These are phyloP conservation scores for Idaea biselata DNA, from an alignment of 2,888 invertebrate genomes.

Conservation along the genomic window DNA sequence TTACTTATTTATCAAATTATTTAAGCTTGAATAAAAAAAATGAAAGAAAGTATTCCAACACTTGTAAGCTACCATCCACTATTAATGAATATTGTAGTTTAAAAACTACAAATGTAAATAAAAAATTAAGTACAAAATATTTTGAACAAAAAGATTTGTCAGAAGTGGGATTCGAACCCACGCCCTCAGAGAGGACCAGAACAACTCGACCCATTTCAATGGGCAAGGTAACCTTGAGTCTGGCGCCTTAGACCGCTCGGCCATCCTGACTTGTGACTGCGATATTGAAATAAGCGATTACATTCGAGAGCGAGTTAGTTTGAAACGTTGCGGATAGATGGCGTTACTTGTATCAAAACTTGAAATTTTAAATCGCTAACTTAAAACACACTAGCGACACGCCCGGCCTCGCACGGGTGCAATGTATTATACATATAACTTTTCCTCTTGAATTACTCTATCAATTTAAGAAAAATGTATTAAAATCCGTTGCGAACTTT, in stretches of 20 bases:
- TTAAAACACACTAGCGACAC: no score
- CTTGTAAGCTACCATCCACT: no score
- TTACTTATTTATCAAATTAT: no score
- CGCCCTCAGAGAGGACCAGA: conserved; percentile 90
- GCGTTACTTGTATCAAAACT: conserved; percentile 29
- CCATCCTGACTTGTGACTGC: conserved; percentile 84
- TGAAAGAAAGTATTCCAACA: no score
- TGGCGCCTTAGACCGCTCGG: conserved; percentile 94
- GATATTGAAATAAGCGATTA: conserved; percentile 39
- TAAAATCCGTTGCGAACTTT: no score
- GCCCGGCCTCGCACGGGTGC: no score
- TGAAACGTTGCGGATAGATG: conserved; percentile 36
- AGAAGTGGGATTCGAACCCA: conserved; percentile 92
- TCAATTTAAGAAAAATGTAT: no score
- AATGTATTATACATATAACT: no score
- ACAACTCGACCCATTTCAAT: conserved; percentile 84
- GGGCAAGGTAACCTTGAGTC: conserved; percentile 76
- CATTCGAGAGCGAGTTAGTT: conserved; percentile 23
- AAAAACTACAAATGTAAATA: conserved; percentile 4
- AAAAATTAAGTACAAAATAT: conserved; percentile 20
- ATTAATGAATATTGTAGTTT: no score
- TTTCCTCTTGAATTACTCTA: no score
- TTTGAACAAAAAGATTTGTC: conserved; percentile 76
- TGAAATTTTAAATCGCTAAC: background rate
- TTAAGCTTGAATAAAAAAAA: conserved; percentile 3